Conservation (phyloP, 23 tunicate species). For the Botrylloides violaceus region DNA sequence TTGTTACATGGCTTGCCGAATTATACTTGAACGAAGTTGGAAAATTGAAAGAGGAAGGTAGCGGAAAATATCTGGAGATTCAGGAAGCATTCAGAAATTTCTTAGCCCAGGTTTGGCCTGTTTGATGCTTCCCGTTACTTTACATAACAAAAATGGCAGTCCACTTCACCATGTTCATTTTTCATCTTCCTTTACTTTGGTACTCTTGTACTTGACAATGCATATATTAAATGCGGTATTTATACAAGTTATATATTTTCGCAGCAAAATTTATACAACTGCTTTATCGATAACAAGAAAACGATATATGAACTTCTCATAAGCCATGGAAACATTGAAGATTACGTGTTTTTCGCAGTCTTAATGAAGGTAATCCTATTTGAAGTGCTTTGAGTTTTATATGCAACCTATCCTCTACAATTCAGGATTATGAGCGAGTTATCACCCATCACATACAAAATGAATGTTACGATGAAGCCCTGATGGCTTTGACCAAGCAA, state of each 20-base stretch:
- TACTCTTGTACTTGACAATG: not conserved
- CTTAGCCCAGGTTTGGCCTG: conserved; percentile 42
- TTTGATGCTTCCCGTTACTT: not conserved
- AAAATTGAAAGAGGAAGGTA: conserved; percentile 38
- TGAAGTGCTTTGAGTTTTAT: not conserved
- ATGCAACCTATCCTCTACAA: not conserved
- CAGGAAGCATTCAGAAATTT: conserved; percentile 44
- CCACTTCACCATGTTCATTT: not conserved
- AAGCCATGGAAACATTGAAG: conserved; percentile 72
- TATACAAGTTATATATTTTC: not conserved
- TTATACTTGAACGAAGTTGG: conserved; percentile 62
- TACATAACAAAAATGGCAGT: not conserved
- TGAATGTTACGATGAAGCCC: conserved; percentile 72
- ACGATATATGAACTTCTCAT: conserved; percentile 59
- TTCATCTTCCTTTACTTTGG: not conserved
- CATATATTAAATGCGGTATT: not conserved
- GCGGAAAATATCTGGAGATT: not conserved
- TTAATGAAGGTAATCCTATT: conserved; percentile 53
- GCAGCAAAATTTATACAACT: conserved; percentile 39
- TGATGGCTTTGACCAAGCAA: conserved; percentile 77
- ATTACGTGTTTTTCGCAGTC: conserved; percentile 76
- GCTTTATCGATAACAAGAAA: conserved; percentile 37
- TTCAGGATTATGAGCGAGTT: conserved; percentile 88
- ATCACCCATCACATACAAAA: conserved; percentile 84
- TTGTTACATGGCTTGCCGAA: conserved; percentile 78